Conservation (phyloP, 1,140 invertebrate species). For the Hermetia illucens region DNA sequence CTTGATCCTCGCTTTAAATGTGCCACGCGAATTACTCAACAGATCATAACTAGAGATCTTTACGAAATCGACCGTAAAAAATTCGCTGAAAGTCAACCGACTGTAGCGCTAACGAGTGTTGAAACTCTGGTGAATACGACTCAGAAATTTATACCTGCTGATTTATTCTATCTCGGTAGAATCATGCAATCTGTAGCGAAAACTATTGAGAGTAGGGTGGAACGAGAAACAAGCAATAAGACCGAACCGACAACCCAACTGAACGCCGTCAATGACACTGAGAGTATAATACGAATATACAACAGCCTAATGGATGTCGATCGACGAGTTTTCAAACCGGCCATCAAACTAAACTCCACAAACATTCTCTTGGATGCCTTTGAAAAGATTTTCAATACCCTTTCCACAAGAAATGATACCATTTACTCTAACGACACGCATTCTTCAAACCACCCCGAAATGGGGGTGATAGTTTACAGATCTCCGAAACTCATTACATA, state of each 20-base stretch:
- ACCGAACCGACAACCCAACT: neutral
- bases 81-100: constrained; percentile 6
- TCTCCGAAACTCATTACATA: constrained; percentile 35
- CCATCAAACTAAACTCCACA: constrained; percentile 36
- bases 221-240: no score
- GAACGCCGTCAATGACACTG: constrained; percentile 27
- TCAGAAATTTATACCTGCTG: constrained; percentile 22
- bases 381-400: constrained; percentile 25
- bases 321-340: constrained; percentile 27
- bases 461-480: constrained; percentile 15
- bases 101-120: constrained; percentile 8
- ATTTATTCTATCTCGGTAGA: constrained; percentile 36
- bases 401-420: constrained; percentile 6
- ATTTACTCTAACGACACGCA: neutral
- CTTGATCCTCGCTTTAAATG: neutral
- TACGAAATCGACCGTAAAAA: constrained; percentile 10
- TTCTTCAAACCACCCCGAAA: constrained; percentile 8
- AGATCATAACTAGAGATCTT: constrained; percentile 11
- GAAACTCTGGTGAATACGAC: constrained; percentile 16
- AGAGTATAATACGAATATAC: constrained; percentile 33
- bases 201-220: no score
- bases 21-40: neutral
- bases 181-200: constrained; percentile 30
- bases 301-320: constrained; percentile 34
- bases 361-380: constrained; percentile 37